A percentile compares a stretch with the other conserved stretches of the same genome.
phyloP scores from a whole-genome alignment of 2,888 invertebrate genomes.

The Archips xylosteana region DNA sequence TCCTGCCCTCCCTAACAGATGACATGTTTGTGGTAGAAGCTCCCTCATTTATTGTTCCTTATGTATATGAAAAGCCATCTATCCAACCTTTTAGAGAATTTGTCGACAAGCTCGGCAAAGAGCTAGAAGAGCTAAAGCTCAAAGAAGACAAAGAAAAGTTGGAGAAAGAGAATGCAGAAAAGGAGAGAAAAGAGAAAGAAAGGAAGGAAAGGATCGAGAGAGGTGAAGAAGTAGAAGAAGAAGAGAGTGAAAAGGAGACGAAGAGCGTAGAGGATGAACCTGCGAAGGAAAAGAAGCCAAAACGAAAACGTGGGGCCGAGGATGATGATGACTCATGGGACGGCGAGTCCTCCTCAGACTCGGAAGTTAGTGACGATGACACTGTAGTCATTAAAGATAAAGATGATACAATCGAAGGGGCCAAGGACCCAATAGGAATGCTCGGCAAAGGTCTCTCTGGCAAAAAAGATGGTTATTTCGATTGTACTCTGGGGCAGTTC shows the following conservation, averaged over 20 bases:
- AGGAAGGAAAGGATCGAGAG: conserved; percentile 55
- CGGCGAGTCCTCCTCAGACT: conserved; percentile 82
- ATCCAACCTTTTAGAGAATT: conserved; percentile 91
- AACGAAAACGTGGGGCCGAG: conserved; percentile 68
- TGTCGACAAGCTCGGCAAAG: conserved; percentile 88
- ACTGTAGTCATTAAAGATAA: conserved; percentile 85
- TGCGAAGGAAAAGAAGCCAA: conserved; percentile 64
- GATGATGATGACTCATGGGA: conserved; percentile 88
- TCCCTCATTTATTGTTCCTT: conserved; percentile 96
- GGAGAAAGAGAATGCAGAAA: conserved; percentile 52
- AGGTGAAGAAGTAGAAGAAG: conserved; percentile 65
- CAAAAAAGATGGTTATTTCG: conserved; percentile 91
- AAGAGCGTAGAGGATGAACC: conserved; percentile 48
- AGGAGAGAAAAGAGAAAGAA: conserved; percentile 56
- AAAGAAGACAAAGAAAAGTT: conserved; percentile 70
- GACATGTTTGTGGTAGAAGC: conserved; percentile 97
- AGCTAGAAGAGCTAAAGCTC: conserved; percentile 82
- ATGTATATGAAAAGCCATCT: conserved; percentile 96
- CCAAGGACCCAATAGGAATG: conserved; percentile 77
- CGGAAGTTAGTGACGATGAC: conserved; percentile 81
- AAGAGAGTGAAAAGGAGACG: conserved; percentile 26
- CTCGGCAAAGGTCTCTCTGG: conserved; percentile 76
- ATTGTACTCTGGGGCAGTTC: conserved; percentile 95
- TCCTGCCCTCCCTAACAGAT: conserved; percentile 94
- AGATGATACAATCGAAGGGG: conserved; percentile 81